Evolutionary conservation across 2,888 invertebrate genomes (phyloP).

Genomic region (Cephus nigrinus): DNA sequence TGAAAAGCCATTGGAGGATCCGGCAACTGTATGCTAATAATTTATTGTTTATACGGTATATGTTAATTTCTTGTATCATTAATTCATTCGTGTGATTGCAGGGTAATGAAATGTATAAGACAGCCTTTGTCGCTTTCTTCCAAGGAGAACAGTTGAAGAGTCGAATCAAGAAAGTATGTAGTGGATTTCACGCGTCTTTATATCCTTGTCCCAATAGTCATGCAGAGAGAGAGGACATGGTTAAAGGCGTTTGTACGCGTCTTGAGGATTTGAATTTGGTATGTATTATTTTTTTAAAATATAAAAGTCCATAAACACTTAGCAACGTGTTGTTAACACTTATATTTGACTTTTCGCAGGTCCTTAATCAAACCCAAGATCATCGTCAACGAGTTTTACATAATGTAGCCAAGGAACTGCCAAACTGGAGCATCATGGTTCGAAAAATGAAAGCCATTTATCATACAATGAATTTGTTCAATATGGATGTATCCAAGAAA

Average conservation of each 20-base stretch:
- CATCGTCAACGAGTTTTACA: slow-evolving; percentile 86
- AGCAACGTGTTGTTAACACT: neutral
- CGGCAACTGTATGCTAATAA: slow-evolving; percentile 75
- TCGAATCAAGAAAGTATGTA: slow-evolving; percentile 92
- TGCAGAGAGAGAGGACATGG: slow-evolving; percentile 88
- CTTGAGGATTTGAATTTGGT: slow-evolving; percentile 89
- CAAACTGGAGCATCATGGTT: slow-evolving; percentile 89
- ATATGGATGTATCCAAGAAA: slow-evolving; percentile 90
- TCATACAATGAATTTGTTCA: slow-evolving; percentile 92
- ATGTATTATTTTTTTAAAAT: slow-evolving; percentile 51
- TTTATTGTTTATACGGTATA: neutral
- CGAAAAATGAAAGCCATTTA: slow-evolving; percentile 94
- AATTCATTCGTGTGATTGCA: slow-evolving; percentile 59
- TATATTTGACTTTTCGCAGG: slow-evolving; percentile 67
- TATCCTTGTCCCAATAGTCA: slow-evolving; percentile 93
- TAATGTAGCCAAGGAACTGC: slow-evolving; percentile 87
- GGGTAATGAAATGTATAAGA: slow-evolving; percentile 90
- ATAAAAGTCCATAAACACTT: slow-evolving; percentile 68
- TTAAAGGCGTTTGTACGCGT: slow-evolving; percentile 88
- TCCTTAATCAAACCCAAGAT: slow-evolving; percentile 88
- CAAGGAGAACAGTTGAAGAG: slow-evolving; percentile 93
- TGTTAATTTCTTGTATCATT: slow-evolving; percentile 14
- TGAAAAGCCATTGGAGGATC: slow-evolving; percentile 85
- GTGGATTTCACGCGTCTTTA: slow-evolving; percentile 91
- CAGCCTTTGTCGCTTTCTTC: slow-evolving; percentile 89